These are phyloP conservation scores for Nannoperca obscura DNA, from an alignment of 2,797 vertebrate species.

Conservation along the genomic window DNA sequence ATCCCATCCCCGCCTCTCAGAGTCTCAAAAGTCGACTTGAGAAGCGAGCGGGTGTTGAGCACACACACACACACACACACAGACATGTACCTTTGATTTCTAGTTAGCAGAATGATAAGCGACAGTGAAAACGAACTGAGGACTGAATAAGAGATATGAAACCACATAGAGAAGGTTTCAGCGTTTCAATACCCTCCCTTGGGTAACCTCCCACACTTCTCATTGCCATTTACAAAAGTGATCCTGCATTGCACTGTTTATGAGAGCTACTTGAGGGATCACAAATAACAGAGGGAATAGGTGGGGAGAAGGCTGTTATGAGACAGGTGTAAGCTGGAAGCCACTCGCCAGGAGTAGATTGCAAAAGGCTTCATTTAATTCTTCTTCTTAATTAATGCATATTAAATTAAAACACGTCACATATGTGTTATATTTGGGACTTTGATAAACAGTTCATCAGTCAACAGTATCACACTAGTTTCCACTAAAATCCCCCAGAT, in stretches of 20 bases:
- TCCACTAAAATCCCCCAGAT: neutral
- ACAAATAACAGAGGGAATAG: conserved; percentile 27
- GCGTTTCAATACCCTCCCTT: neutral
- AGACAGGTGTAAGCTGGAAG: conserved; percentile 8
- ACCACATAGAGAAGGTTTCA: conserved; percentile 11
- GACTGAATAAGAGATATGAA: conserved; percentile 9
- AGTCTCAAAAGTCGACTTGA: too few species aligned
- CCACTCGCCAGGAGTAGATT: conserved; percentile 24
- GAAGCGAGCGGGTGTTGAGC: too few species aligned
- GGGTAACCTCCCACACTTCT: conserved; percentile 29
- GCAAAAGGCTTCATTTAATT: conserved; percentile 1
- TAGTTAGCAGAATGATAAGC: too few species aligned
- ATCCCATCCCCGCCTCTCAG: too few species aligned
- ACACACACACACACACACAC: too few species aligned
- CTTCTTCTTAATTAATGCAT: neutral
- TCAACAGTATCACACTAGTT: neutral
- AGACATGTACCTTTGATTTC: too few species aligned
- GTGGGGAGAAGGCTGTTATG: conserved; percentile 20
- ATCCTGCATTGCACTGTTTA: conserved; percentile 18
- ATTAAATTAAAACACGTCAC: neutral
- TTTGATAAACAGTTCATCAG: neutral
- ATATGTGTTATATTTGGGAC: neutral
- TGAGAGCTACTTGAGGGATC: conserved; percentile 14
- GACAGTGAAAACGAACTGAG: neutral
- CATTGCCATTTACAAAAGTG: conserved; percentile 24